A percentile compares a stretch with the other conserved stretches of the same genome.
phyloP scores from a whole-genome alignment of 37 sponge, comb jelly and placozoan genomes.

The Spongilla lacustris region DNA sequence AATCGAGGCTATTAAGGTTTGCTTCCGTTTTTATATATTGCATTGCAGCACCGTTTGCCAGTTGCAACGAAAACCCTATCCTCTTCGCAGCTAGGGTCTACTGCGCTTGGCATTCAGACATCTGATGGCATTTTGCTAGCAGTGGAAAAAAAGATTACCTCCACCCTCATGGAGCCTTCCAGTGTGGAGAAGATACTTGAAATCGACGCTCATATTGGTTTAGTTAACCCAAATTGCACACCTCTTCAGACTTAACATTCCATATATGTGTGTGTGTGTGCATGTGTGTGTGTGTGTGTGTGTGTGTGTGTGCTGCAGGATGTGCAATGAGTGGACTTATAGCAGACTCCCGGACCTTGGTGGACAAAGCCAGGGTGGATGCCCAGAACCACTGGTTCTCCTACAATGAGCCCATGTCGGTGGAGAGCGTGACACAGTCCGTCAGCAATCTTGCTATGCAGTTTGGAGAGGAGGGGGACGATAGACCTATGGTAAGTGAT shows the following conservation, averaged over 20 bases:
- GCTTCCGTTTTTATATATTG: not conserved
- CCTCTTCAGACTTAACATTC: too few relatives aligned
- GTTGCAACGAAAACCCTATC: not conserved
- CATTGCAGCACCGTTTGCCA: not conserved
- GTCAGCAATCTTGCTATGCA: conserved; percentile 92
- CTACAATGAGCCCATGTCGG: conserved; percentile 94
- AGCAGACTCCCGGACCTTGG: conserved; percentile 95
- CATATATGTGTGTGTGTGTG: too few relatives aligned
- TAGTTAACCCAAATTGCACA: too few relatives aligned
- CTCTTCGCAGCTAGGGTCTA: conserved; percentile 81
- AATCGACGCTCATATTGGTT: conserved; percentile 93
- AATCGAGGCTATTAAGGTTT: conserved; percentile 97
- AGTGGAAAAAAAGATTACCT: conserved; percentile 92
- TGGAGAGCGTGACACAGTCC: conserved; percentile 93
- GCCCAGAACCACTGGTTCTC: conserved; percentile 98
- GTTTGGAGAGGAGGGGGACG: conserved; percentile 89
- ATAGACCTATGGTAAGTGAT: conserved; percentile 75
- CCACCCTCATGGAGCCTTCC: conserved; percentile 88
- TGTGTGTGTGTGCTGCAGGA: conserved; percentile 26
- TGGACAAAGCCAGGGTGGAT: conserved; percentile 94
- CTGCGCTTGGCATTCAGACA: conserved; percentile 93
- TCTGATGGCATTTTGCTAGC: conserved; percentile 94
- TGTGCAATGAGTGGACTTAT: conserved; percentile 98
- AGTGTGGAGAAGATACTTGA: conserved; percentile 96
- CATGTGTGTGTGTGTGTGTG: not conserved